phyloP scores from a whole-genome alignment of 2,113 vertebrate species.

The Hemiprocne comata region DNA sequence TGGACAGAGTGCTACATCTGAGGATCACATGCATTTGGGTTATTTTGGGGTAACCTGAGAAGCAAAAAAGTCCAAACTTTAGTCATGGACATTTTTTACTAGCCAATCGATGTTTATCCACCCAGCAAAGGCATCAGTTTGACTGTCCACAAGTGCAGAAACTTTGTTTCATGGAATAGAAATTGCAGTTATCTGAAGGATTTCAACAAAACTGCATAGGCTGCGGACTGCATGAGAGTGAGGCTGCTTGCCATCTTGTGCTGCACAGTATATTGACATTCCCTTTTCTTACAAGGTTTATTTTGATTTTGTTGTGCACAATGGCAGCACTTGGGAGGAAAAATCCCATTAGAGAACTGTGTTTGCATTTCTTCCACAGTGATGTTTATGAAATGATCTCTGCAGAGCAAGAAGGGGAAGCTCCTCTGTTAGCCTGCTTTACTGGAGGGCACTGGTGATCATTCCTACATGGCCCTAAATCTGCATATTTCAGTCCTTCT shows the following conservation, averaged over 20 bases:
- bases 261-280: neutral
- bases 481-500: neutral
- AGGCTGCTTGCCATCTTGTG: neutral
- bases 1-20: neutral
- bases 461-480: neutral
- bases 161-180: neutral
- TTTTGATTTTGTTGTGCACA: neutral
- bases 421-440: fast-evolving
- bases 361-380: neutral
- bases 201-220: neutral
- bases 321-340: neutral
- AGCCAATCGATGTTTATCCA: neutral
- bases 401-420: neutral
- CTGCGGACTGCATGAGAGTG: neutral
- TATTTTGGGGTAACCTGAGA: neutral
- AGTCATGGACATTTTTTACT: neutral
- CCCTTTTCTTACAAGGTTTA: neutral
- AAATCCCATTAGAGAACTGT: neutral
- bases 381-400: neutral
- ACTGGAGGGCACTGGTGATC: neutral
- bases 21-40: neutral
- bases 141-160: neutral
- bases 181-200: neutral
- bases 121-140: neutral
- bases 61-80: neutral